Conservation (phyloP, 2,888 invertebrate species). For the Caenorhabditis virilis region DNA sequence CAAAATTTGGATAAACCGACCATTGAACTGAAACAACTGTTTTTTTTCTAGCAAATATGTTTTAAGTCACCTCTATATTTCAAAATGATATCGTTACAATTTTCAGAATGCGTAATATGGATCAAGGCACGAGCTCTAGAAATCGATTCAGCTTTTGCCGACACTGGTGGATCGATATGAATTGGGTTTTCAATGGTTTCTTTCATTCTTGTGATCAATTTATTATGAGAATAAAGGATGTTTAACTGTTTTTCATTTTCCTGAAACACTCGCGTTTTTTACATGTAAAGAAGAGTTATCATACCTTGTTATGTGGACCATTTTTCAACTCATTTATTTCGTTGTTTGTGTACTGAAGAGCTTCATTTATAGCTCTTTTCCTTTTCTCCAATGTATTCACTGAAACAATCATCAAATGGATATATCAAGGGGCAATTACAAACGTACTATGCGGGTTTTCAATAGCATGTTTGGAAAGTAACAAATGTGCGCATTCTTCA, state of each 20-base stretch:
- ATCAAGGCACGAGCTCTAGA: constrained; percentile 32
- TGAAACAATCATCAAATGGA: constrained; percentile 16
- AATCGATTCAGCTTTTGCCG: constrained; percentile 32
- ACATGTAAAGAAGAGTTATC: too few species aligned
- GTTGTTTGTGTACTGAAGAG: constrained; percentile 25
- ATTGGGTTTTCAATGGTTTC: constrained; percentile 10
- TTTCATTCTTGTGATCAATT: constrained; percentile 79
- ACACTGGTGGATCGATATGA: background rate
- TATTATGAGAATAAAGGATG: constrained; percentile 84
- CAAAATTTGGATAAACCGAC: constrained; percentile 85
- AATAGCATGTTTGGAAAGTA: constrained; percentile 76
- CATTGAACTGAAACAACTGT: constrained; percentile 81
- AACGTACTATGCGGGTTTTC: constrained; percentile 70
- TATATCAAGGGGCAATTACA: constrained; percentile 10
- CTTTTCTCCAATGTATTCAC: constrained; percentile 46
- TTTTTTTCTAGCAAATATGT: background rate
- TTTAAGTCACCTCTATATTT: constrained; percentile 50
- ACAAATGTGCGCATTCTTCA: constrained; percentile 84
- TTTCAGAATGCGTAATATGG: constrained; percentile 23
- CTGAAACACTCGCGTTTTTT: too few species aligned
- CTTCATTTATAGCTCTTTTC: constrained; percentile 39
- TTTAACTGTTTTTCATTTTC: constrained; percentile 73
- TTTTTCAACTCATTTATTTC: constrained; percentile 23
- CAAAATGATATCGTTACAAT: constrained; percentile 32
- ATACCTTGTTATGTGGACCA: constrained; percentile 23